Conservation (phyloP, 2,113 vertebrate species). For the Microcebus ravelobensis region DNA sequence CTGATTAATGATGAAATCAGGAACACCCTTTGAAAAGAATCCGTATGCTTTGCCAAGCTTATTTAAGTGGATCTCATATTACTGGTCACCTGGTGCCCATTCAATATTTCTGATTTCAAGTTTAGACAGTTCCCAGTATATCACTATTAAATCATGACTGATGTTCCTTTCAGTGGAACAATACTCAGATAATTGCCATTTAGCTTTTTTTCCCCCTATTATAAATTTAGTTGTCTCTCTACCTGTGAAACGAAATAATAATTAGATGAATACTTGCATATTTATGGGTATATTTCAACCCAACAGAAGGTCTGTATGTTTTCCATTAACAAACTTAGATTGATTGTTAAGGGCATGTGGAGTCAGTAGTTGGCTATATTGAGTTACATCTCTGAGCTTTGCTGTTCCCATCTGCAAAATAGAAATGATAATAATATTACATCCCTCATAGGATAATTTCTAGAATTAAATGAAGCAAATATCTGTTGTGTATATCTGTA, state of each 20-base stretch:
- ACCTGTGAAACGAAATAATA: neutral
- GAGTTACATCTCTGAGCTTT: neutral
- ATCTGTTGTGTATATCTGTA: neutral
- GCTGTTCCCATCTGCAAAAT: conserved; percentile 35
- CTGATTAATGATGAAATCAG: conserved; percentile 61
- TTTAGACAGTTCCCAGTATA: neutral
- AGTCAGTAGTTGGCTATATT: neutral
- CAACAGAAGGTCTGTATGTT: neutral
- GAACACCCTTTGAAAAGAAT: conserved; percentile 50
- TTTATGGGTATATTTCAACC: neutral
- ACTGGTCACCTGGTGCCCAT: neutral
- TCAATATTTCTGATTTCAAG: conserved; percentile 31
- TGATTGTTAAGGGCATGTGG: neutral
- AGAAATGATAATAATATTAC: conserved; percentile 41
- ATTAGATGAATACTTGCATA: neutral
- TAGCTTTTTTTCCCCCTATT: neutral
- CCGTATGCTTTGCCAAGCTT: neutral
- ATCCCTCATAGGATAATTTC: neutral
- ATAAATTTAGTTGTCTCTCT: neutral
- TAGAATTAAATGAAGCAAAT: conserved; percentile 30
- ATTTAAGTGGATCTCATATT: conserved; percentile 13
- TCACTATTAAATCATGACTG: conserved; percentile 26
- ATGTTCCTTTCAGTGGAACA: conserved; percentile 3
- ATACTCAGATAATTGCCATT: conserved; percentile 33
- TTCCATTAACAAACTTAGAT: neutral